These are phyloP conservation scores for Paramormyrops kingsleyae DNA, from an alignment of 2,113 vertebrate species.

Conservation along the genomic window DNA sequence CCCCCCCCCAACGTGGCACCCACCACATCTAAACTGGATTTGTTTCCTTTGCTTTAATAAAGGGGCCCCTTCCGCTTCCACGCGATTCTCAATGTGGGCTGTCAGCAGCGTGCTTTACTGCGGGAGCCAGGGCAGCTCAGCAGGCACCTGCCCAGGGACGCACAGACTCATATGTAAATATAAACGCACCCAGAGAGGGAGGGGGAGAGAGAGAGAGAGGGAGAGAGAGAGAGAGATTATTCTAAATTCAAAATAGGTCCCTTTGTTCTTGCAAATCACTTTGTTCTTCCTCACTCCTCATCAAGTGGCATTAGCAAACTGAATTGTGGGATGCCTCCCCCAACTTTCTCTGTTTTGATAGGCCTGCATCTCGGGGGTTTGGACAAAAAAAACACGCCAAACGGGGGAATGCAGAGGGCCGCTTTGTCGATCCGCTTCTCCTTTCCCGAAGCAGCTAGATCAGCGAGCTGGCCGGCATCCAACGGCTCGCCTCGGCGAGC, in stretches of 20 bases:
- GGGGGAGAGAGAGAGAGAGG: neutral
- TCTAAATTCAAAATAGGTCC: constrained; percentile 5
- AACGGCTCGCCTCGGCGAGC: neutral
- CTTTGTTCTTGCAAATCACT: neutral
- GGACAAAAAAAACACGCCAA: neutral
- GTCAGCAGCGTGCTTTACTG: constrained; percentile 19
- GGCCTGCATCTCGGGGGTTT: neutral
- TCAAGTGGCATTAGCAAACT: neutral
- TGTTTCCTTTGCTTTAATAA: constrained; percentile 27
- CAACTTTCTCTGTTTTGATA: neutral
- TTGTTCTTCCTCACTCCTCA: constrained; percentile 8
- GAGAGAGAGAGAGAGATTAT: constrained; percentile 5
- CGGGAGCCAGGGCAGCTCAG: neutral
- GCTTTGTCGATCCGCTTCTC: neutral
- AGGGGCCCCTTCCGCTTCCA: constrained; percentile 20
- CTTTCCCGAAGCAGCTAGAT: neutral
- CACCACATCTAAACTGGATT: constrained; percentile 1
- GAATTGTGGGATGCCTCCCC: neutral
- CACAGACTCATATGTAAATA: constrained; percentile 1
- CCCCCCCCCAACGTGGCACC: neutral
- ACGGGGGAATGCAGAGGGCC: neutral
- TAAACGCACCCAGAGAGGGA: neutral
- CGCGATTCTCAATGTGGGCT: constrained; percentile 8
- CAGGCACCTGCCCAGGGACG: neutral
- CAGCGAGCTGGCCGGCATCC: neutral